Conservation (phyloP, 1,140 invertebrate genomes). For the Pollicipes pollicipes region DNA sequence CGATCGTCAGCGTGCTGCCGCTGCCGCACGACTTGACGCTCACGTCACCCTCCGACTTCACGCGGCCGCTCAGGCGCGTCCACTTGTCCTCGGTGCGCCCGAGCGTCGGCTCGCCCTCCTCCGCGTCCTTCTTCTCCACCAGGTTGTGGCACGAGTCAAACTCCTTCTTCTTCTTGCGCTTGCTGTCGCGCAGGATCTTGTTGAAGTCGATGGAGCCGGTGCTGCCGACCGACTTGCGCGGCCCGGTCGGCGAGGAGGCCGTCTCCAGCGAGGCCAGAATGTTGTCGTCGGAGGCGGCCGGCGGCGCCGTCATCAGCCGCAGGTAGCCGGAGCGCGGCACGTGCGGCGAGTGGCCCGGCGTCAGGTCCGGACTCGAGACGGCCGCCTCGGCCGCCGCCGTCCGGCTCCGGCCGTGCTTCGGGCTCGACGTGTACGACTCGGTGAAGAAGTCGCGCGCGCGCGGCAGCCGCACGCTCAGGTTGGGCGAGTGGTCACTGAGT, state of each 20-base stretch:
- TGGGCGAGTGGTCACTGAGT: conserved; percentile 9
- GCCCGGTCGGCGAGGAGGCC: background rate
- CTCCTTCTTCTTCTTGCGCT: conserved; percentile 3
- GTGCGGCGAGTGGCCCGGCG: background rate
- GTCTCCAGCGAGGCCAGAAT: too few species aligned
- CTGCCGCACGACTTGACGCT: background rate
- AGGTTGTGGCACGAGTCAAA: background rate
- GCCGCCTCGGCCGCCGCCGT: background rate
- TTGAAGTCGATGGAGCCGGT: background rate
- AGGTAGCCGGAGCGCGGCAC: background rate
- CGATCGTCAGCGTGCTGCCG: background rate
- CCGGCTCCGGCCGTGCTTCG: background rate
- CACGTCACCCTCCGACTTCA: background rate
- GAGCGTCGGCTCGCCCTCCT: background rate
- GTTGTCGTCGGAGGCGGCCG: background rate
- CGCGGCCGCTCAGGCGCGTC: background rate
- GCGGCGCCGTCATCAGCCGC: background rate
- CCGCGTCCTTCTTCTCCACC: background rate
- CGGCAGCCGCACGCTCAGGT: conserved; percentile 13
- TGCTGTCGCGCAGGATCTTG: background rate
- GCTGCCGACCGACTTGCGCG: background rate
- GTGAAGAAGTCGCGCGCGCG: conserved; percentile 23
- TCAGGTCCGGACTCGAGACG: too few species aligned
- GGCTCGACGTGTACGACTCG: background rate
- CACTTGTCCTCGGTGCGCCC: background rate